Conservation (phyloP, 2,113 vertebrate genomes). For the Sturnira hondurensis region DNA sequence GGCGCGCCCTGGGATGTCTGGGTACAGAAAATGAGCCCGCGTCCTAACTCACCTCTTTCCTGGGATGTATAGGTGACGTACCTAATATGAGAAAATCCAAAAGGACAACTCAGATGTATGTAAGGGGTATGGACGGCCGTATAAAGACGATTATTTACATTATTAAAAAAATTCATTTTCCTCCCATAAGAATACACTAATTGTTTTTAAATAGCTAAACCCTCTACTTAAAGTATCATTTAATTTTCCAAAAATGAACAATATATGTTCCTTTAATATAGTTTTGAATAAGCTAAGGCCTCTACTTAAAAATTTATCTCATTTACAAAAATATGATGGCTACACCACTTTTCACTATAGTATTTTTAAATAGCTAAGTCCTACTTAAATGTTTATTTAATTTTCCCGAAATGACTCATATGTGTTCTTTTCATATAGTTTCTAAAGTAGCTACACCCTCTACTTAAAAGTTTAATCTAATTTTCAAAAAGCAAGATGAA, state of each 20-base stretch:
- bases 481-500: background rate
- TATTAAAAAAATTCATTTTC: background rate
- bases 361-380: background rate
- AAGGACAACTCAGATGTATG: background rate
- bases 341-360: background rate
- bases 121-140: background rate
- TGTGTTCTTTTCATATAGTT: background rate
- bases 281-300: background rate
- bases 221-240: background rate
- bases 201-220: background rate
- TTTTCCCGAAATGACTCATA: background rate
- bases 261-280: background rate
- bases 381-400: background rate
- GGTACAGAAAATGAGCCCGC: background rate
- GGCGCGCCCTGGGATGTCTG: background rate
- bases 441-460: background rate
- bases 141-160: background rate
- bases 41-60: background rate
- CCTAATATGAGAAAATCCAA: background rate
- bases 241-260: background rate
- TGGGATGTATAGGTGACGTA: no score
- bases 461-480: constrained; percentile 17
- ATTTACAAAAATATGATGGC: background rate
- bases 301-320: background rate
- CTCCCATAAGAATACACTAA: background rate